Conservation (phyloP, 1,140 invertebrate species). For the Hyles vespertilio region DNA sequence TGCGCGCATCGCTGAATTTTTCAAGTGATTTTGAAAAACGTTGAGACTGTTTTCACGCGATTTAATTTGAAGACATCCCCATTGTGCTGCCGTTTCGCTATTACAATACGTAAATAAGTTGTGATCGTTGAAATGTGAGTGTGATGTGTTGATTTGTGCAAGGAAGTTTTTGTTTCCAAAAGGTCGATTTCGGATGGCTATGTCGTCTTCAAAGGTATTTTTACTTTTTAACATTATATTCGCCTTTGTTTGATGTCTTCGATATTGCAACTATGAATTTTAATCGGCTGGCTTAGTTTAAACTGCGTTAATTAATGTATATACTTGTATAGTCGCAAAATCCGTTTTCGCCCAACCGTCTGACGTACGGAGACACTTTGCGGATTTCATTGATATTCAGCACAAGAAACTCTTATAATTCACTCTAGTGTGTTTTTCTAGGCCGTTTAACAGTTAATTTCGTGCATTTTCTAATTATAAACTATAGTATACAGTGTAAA, state of each 20-base stretch:
- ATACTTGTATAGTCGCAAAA: neutral
- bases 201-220: conserved; percentile 44
- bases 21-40: conserved; percentile 61
- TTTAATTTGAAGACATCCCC: conserved; percentile 23
- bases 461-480: neutral
- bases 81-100: conserved; percentile 12
- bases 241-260: conserved; percentile 25
- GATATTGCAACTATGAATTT: too few species aligned
- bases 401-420: conserved; percentile 5
- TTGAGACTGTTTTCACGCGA: conserved; percentile 46
- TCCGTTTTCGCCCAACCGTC: neutral
- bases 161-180: conserved; percentile 49
- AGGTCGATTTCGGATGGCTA: conserved; percentile 61
- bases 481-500: neutral
- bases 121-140: conserved; percentile 32
- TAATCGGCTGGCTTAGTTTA: too few species aligned
- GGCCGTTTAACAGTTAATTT: conserved; percentile 8
- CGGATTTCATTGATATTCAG: conserved; percentile 8
- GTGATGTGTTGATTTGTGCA: conserved; percentile 37
- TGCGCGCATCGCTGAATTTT: conserved; percentile 66
- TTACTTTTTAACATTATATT: conserved; percentile 34
- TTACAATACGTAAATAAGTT: conserved; percentile 13
- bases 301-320: neutral
- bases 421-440: conserved; percentile 3
- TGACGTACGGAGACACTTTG: conserved; percentile 2